phyloP scores from a whole-genome alignment of 2,797 vertebrate species.

The Fistularia commersonii region DNA sequence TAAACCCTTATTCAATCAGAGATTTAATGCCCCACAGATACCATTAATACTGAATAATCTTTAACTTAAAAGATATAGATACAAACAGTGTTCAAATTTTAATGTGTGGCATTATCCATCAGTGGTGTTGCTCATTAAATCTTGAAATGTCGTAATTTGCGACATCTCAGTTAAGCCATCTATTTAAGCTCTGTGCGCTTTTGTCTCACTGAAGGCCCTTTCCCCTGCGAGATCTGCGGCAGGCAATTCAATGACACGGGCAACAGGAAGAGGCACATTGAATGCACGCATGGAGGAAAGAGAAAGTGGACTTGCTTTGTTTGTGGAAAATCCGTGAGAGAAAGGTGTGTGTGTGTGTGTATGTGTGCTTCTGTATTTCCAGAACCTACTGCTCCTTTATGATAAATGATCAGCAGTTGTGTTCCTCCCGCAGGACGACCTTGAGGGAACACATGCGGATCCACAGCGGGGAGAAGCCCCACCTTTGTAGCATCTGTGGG shows the following conservation, averaged over 20 bases:
- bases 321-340: constrained; percentile 95
- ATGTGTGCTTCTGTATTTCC: not conserved
- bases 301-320: constrained; percentile 96
- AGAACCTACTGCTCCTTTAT: no score
- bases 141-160: no score
- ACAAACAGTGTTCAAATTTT: no score
- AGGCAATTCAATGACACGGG: constrained; percentile 96
- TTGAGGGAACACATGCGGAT: constrained; percentile 94
- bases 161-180: no score
- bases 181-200: not conserved
- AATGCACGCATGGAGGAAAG: constrained; percentile 97
- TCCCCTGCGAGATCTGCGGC: constrained; percentile 98
- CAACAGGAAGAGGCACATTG: constrained; percentile 94
- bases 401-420: not conserved
- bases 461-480: constrained; percentile 97
- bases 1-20: no score
- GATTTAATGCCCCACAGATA: no score
- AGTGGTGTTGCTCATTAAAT: no score
- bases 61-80: no score
- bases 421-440: constrained; percentile 80
- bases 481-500: constrained; percentile 96
- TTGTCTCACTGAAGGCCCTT: constrained; percentile 79
- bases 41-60: no score
- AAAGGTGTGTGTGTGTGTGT: constrained; percentile 76
- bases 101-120: no score